Percentiles rank a stretch among this genome's conserved stretches.
phyloP scores from a whole-genome alignment of 1,140 invertebrate genomes.

The Steinernema khuongi region DNA sequence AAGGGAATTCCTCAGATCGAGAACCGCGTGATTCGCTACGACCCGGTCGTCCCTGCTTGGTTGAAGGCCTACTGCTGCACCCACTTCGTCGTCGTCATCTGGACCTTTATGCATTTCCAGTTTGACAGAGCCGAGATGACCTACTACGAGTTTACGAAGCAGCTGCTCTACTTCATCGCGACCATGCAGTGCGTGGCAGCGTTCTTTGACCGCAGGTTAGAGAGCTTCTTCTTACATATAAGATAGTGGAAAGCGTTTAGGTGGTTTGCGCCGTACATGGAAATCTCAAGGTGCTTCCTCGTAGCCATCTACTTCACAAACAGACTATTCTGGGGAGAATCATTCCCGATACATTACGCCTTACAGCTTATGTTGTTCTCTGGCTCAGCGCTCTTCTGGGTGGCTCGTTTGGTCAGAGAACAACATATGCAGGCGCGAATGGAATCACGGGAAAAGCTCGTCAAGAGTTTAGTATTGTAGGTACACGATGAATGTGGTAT shows the following conservation, averaged over 20 bases:
- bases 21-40: slow-evolving; percentile 50
- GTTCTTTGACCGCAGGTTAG: slow-evolving; percentile 51
- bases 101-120: slow-evolving; percentile 58
- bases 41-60: slow-evolving; percentile 43
- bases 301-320: slow-evolving; percentile 52
- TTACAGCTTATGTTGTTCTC: too few species aligned
- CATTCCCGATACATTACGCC: too few species aligned
- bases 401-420: too few species aligned
- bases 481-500: too few species aligned
- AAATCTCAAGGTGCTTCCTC: slow-evolving; percentile 48
- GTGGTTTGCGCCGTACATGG: slow-evolving; percentile 50
- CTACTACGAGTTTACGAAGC: slow-evolving; percentile 47
- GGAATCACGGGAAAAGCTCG: too few species aligned
- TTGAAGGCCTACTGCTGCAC: slow-evolving; percentile 44
- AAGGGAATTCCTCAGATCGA: slow-evolving; percentile 48
- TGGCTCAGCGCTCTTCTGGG: too few species aligned
- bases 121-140: slow-evolving; percentile 47
- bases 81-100: slow-evolving; percentile 51
- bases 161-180: slow-evolving; percentile 53
- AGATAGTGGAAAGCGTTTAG: slow-evolving; percentile 28
- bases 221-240: slow-evolving; percentile 2
- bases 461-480: too few species aligned
- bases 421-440: too few species aligned
- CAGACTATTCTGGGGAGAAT: too few species aligned
- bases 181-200: slow-evolving; percentile 56